phyloP scores from a whole-genome alignment of 2,797 vertebrate species.

The Lepilemur septentrionalis region DNA sequence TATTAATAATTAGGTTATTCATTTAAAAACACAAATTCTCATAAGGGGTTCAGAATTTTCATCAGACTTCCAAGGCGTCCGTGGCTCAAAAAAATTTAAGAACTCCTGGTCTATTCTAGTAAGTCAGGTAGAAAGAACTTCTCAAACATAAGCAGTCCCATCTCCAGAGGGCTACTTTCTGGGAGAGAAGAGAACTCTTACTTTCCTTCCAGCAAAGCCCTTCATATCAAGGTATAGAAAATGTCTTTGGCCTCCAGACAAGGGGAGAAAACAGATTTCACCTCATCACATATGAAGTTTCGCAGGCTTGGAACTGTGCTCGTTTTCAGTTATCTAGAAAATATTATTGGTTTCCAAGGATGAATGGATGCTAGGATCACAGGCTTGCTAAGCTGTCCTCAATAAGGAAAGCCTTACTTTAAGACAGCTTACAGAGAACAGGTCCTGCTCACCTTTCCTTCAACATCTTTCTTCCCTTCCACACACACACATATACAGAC shows the following conservation, averaged over 20 bases:
- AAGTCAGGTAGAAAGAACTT: not conserved
- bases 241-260: not conserved
- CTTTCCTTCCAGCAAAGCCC: not conserved
- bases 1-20: not conserved
- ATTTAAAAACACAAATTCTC: not conserved
- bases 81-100: not conserved
- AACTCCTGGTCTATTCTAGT: not conserved
- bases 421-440: constrained; percentile 4
- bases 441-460: not conserved
- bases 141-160: not conserved
- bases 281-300: not conserved
- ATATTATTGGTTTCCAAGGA: not conserved
- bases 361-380: not conserved
- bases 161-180: not conserved
- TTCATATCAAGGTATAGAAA: not conserved
- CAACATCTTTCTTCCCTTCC: not conserved
- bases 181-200: not conserved
- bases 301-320: not conserved
- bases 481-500: not conserved
- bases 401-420: not conserved
- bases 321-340: constrained; percentile 30
- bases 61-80: not conserved
- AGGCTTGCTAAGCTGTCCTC: not conserved
- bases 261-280: constrained; percentile 13
- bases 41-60: not conserved